phyloP scores from a whole-genome alignment of 2,888 invertebrate species.

The Leptinotarsa peninsularis region DNA sequence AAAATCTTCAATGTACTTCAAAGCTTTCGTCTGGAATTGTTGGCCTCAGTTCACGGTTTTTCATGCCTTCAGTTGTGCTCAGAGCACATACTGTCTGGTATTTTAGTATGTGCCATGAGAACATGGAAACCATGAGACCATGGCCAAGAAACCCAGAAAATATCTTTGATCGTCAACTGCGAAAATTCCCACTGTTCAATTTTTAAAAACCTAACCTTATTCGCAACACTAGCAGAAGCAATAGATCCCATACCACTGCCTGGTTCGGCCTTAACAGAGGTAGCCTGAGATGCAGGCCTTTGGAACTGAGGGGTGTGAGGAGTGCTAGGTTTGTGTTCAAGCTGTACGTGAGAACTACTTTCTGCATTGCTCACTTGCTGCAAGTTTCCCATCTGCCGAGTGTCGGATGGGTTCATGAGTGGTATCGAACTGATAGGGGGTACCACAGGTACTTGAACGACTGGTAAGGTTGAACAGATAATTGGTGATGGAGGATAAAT shows the following conservation, averaged over 20 bases:
- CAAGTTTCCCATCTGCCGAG: conserved; percentile 39
- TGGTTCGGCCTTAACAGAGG: conserved; percentile 70
- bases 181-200: too few relatives aligned
- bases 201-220: conserved; percentile 58
- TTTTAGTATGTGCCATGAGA: too few relatives aligned
- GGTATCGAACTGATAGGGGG: conserved; percentile 40
- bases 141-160: too few relatives aligned
- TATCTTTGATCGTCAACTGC: too few relatives aligned
- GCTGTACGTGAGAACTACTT: conserved; percentile 24
- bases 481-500: conserved; percentile 70
- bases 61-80: too few relatives aligned
- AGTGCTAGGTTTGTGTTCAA: conserved; percentile 43
- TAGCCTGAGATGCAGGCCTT: conserved; percentile 69
- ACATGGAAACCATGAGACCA: too few relatives aligned
- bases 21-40: neutral
- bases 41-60: too few relatives aligned
- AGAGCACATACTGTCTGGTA: too few relatives aligned
- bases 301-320: conserved; percentile 55
- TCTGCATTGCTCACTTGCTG: conserved; percentile 31
- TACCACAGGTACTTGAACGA: conserved; percentile 59
- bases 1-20: neutral
- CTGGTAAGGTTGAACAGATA: conserved; percentile 72
- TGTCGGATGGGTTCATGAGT: conserved; percentile 34
- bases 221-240: conserved; percentile 64
- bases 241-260: conserved; percentile 67